Percentiles rank a stretch among this genome's conserved stretches.
phyloP scores from a whole-genome alignment of 2,888 invertebrate species.

The Xestia c-nigrum region DNA sequence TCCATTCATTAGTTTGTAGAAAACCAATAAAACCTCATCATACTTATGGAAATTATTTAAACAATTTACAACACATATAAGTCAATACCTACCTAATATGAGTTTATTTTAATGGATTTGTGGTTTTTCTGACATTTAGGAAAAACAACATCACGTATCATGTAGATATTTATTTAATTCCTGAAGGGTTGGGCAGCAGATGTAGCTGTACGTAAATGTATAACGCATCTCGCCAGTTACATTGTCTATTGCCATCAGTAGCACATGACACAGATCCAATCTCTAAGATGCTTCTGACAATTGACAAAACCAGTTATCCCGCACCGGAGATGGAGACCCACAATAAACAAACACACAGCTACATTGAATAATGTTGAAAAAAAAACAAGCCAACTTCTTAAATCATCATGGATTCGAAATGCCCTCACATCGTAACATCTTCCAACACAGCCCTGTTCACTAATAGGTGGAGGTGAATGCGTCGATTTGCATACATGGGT shows the following conservation, averaged over 20 bases:
- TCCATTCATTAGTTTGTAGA: neutral
- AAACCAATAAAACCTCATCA: neutral
- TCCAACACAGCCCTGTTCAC: conserved; percentile 48
- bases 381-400: neutral
- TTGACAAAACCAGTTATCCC: neutral
- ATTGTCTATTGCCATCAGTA: neutral
- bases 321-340: neutral
- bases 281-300: neutral
- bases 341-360: no score
- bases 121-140: conserved; percentile 4
- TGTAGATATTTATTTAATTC: neutral
- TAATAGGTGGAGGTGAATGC: conserved; percentile 70
- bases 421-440: neutral
- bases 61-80: neutral
- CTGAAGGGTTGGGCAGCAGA: neutral
- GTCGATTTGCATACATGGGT: conserved; percentile 75
- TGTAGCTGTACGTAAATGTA: neutral
- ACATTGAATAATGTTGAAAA: neutral
- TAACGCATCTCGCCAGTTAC: neutral
- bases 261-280: neutral
- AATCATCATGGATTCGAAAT: neutral
- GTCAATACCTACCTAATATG: neutral
- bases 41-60: neutral
- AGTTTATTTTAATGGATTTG: neutral
- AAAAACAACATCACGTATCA: neutral